Conservation (phyloP, 2,888 invertebrate genomes). For the Chrysolina americana region DNA sequence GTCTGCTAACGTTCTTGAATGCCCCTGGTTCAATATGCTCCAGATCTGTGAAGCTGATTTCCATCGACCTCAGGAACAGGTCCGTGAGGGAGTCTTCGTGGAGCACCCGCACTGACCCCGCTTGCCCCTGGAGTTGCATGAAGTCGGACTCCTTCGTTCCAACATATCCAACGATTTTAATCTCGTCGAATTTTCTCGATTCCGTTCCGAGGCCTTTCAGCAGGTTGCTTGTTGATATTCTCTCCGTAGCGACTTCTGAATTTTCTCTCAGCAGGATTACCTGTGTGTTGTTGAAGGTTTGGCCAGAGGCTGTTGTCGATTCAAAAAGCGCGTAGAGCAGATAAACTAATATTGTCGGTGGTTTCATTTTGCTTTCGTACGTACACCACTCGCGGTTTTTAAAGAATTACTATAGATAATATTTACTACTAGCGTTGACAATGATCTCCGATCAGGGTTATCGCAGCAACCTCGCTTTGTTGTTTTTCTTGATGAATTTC, state of each 20-base stretch:
- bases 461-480: not conserved
- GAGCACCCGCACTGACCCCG: conserved; percentile 24
- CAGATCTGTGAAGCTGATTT: conserved; percentile 33
- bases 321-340: not conserved
- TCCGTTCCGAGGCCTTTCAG: not conserved
- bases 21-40: conserved; percentile 30
- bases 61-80: conserved; percentile 19
- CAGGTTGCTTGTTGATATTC: not conserved
- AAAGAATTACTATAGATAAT: not conserved
- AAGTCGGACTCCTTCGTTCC: not conserved
- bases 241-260: conserved; percentile 2
- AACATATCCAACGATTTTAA: conserved; percentile 6
- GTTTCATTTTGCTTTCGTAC: not conserved
- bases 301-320: not conserved
- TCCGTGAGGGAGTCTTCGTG: conserved; percentile 28
- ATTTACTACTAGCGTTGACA: not conserved
- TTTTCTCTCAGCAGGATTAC: conserved; percentile 6
- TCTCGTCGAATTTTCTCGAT: not conserved
- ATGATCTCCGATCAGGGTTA: not conserved
- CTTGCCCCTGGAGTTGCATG: not conserved
- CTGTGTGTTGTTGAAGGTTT: conserved; percentile 25
- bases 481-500: not conserved
- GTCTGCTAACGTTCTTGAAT: conserved; percentile 23
- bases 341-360: not conserved
- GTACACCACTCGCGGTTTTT: not conserved